Base-by-base conservation (phyloP, 2,797 vertebrate species). In the Sebastes oblongus region DNA sequence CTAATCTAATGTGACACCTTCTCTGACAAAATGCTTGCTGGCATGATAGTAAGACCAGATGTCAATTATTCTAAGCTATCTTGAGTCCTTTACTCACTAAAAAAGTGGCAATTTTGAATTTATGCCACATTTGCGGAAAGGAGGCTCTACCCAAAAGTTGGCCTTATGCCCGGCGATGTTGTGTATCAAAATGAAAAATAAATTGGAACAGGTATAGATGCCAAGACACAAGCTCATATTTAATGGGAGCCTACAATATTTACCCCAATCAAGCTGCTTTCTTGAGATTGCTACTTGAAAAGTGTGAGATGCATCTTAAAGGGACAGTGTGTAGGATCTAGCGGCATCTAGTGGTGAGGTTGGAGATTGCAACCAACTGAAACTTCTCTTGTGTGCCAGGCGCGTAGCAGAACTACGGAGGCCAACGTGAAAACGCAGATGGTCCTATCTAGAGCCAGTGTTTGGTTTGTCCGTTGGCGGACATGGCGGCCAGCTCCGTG, bases 1-100 rank as follows among this genome's bases (percentile, higher is more conserved):
- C 14, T 75, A 78, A 77, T 62, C 46, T 7, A 7, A 67, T 4
- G 4, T 54, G 85, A 75, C 68, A 60, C 62, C 72, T 32, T 66
- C 54, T 59, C 55, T n/a, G 20, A 85, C 30, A 79, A 75, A 81
- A 66, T 5, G 14, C 22, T 54, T 56, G 36, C 32, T 61, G 73
- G 67, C 52, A 7, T 58, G 66, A 83, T 0, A 32, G 7, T 46
- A 27, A 71, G 71, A 75, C 6, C 71, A 77, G 60, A 14, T 75
- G 50, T 60, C 11, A 69, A 25, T 67, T 42, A 60, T 65, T 67
- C 59, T 8, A 3, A 18, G 22, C 2, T 71, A 55, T 42, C 55
- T 64, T 30, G 29, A 72, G 13, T 2, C 55, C 9, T 34, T 70
- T 67, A 27, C 9, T 78, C 25, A 22, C n/a, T 79, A 4, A 77